Conservation (phyloP, 1,140 invertebrate genomes). For the Neodiprion lecontei region DNA sequence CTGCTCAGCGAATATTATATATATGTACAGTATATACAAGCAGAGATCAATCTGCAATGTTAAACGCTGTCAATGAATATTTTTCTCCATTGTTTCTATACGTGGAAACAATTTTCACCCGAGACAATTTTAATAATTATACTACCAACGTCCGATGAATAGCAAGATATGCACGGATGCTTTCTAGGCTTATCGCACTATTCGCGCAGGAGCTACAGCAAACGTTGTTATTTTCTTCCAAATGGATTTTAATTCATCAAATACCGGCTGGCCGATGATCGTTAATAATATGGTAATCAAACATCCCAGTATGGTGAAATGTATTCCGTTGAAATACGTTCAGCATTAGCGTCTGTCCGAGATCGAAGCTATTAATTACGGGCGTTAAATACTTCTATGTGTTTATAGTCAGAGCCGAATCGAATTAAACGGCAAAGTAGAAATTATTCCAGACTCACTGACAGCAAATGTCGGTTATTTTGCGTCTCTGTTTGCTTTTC, state of each 20-base stretch:
- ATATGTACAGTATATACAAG: no score
- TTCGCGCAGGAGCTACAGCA: no score
- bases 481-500: background rate
- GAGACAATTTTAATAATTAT: no score
- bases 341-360: background rate
- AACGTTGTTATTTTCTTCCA: no score
- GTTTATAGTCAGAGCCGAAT: background rate
- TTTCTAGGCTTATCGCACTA: no score
- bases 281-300: background rate
- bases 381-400: background rate
- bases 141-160: no score
- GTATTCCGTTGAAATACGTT: background rate
- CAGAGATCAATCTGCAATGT: no score
- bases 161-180: no score
- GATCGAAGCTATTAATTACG: background rate
- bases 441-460: background rate
- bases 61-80: no score
- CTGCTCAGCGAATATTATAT: no score
- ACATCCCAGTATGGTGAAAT: background rate
- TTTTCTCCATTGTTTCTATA: no score
- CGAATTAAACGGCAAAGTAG: background rate
- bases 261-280: background rate
- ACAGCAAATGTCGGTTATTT: background rate
- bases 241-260: background rate
- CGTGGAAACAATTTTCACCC: no score